Conservation (phyloP, 2,797 vertebrate species). For the Rhabdophis nuchalis region DNA sequence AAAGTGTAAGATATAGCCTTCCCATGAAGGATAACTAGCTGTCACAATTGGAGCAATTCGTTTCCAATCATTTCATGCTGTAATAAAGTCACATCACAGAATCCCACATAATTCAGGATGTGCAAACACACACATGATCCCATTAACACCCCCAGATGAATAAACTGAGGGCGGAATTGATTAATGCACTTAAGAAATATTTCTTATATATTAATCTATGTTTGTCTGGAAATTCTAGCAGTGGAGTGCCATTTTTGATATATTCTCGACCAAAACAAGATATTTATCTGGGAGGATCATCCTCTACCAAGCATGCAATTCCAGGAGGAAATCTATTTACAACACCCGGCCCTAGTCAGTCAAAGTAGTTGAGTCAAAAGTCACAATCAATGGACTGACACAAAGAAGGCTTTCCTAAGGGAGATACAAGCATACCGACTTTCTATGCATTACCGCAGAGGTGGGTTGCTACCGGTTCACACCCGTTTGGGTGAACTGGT, state of each 20-base stretch:
- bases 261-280: not conserved
- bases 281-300: not conserved
- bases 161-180: not conserved
- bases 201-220: not conserved
- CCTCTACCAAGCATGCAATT: not conserved
- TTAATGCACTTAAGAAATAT: not conserved
- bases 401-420: not conserved
- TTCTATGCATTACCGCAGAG: not conserved
- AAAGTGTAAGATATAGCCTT: not conserved
- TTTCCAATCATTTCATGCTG: not conserved
- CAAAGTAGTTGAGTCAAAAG: not conserved
- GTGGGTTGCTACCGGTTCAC: too few species aligned
- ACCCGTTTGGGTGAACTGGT: too few species aligned
- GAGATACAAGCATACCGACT: not conserved
- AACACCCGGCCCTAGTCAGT: not conserved
- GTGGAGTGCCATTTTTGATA: not conserved
- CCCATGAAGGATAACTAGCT: not conserved
- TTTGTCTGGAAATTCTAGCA: not conserved
- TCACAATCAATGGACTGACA: not conserved
- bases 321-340: not conserved
- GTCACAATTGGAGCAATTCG: not conserved
- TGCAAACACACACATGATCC: not conserved
- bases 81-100: not conserved
- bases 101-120: not conserved
- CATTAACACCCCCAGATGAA: not conserved